Base-by-base conservation (phyloP, 2,888 invertebrate species). In the Pterobdella sp. region DNA sequence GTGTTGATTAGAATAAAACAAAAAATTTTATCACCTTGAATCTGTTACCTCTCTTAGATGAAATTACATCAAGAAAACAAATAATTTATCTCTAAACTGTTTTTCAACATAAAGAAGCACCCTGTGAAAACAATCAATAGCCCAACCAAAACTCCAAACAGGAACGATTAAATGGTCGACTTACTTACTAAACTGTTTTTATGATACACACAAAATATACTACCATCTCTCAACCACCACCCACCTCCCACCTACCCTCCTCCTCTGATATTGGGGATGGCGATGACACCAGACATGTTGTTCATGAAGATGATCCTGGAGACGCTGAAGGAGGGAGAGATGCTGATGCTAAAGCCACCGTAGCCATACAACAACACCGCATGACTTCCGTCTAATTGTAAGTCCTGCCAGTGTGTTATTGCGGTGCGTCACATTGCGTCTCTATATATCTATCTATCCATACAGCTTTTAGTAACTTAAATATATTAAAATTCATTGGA, bases 261-360 rank as follows among this genome's bases (percentile, higher is more conserved):
- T 72, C 97, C 97, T 68, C 97, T 88, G 72, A 97, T 90, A 86
- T 97, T 98, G 35, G 97, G 91, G 77, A 94, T 88, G 26, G 93
- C 96, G 76, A 92, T 88, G 71, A 95, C 87, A 0, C 95, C 96
- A 82, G 90, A 87, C 77, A 95, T 89, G 80, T 93, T 89, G 80
- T 93, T 90, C 82, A 96, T 90, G 83, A 94, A 94, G 77, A 94
- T 89, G 42, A 95, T 85, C 72, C 93, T 87, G 22, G 90, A 90
- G 36, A 94, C 89, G 79, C 91, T 91, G 86, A 97, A 98, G 69
- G 88, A 88, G 3, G 97, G 96, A 81, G 91, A 90, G 77, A 95
- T 86, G 82, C 92, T 91, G 78, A 93, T 89, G 85, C 94, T 95
- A 85, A 98, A 98, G 0, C 97, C 97, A 72, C 97, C 97, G 84